Conservation (phyloP, 2,113 vertebrate genomes). For the Phycodurus eques region DNA sequence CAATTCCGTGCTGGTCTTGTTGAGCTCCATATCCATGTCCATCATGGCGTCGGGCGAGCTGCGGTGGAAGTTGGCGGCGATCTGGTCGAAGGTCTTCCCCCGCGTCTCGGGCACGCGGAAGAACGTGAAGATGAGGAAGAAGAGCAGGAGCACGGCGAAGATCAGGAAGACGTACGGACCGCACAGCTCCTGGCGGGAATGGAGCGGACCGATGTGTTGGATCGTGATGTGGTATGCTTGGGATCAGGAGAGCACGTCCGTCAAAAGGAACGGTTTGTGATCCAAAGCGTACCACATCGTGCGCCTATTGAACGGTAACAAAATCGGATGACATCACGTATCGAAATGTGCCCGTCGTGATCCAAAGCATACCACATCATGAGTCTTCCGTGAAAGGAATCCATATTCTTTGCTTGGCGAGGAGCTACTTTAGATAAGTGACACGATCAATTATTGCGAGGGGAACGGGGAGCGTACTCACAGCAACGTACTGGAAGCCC, state of each 20-base stretch:
- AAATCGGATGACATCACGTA: too few species aligned
- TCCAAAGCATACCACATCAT: too few species aligned
- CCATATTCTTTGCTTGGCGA: background rate
- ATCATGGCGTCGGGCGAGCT: constrained; percentile 67
- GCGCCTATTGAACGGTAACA: too few species aligned
- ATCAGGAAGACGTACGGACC: constrained; percentile 89
- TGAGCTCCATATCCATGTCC: constrained; percentile 61
- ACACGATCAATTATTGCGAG: too few species aligned
- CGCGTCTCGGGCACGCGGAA: constrained; percentile 87
- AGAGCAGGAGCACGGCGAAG: constrained; percentile 80
- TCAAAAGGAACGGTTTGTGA: too few species aligned
- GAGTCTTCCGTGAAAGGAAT: too few species aligned
- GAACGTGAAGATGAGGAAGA: constrained; percentile 87
- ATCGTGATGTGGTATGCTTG: too few species aligned
- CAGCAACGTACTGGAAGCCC: constrained; percentile 84
- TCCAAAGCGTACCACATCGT: too few species aligned
- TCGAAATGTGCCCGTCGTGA: too few species aligned
- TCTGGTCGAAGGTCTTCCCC: constrained; percentile 89
- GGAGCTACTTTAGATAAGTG: too few species aligned
- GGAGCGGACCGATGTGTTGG: too few species aligned
- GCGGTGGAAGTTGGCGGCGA: constrained; percentile 76
- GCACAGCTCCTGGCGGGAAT: constrained; percentile 67
- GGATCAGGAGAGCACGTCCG: too few species aligned
- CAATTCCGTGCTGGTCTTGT: constrained; percentile 83
- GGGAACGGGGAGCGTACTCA: constrained; percentile 58